Evolutionary conservation across 2,888 invertebrate species (phyloP).

Genomic region (Malachius bipustulatus): DNA sequence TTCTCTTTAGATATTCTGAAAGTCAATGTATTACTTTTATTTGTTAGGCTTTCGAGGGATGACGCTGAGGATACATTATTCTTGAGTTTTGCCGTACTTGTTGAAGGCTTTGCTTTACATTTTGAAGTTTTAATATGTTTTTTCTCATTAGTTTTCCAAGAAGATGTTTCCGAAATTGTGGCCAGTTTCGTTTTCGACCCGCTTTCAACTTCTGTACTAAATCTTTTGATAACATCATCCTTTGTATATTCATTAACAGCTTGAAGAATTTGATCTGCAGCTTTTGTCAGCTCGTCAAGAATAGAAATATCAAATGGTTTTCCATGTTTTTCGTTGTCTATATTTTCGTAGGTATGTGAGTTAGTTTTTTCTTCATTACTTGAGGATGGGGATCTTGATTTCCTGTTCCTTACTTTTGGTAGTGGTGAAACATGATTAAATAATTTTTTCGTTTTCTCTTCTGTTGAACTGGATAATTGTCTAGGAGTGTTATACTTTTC

Average conservation of each 20-base stretch:
- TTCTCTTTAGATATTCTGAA: slow-evolving; percentile 10
- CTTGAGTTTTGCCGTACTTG: slow-evolving; percentile 25
- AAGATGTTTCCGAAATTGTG: slow-evolving; percentile 37
- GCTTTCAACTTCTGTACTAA: slow-evolving; percentile 30
- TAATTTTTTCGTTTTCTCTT: slow-evolving; percentile 10
- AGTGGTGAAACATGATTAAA: too few species aligned
- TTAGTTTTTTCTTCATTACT: slow-evolving; percentile 7
- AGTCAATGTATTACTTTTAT: slow-evolving; percentile 16
- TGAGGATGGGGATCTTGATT: slow-evolving; percentile 3
- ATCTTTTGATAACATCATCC: slow-evolving; percentile 33
- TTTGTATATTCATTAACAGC: slow-evolving; percentile 43
- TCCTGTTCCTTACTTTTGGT: slow-evolving; percentile 20
- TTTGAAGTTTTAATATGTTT: too few species aligned
- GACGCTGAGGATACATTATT: slow-evolving; percentile 34
- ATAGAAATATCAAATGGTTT: slow-evolving; percentile 35
- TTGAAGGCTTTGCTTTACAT: slow-evolving; percentile 17
- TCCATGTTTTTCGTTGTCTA: slow-evolving; percentile 18
- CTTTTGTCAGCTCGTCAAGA: slow-evolving; percentile 45
- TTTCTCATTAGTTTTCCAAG: slow-evolving; percentile 28
- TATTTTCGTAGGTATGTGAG: slow-evolving; percentile 33
- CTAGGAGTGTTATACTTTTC: slow-evolving; percentile 32
- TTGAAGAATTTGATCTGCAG: slow-evolving; percentile 47
- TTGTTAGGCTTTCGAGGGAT: slow-evolving; percentile 33
- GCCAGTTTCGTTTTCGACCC: slow-evolving; percentile 26
- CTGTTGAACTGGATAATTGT: slow-evolving; percentile 17